A percentile compares a stretch with the other conserved stretches of the same genome.
Evolutionary conservation across 1,140 invertebrate species (phyloP).

Genomic region (Formica exsecta): DNA sequence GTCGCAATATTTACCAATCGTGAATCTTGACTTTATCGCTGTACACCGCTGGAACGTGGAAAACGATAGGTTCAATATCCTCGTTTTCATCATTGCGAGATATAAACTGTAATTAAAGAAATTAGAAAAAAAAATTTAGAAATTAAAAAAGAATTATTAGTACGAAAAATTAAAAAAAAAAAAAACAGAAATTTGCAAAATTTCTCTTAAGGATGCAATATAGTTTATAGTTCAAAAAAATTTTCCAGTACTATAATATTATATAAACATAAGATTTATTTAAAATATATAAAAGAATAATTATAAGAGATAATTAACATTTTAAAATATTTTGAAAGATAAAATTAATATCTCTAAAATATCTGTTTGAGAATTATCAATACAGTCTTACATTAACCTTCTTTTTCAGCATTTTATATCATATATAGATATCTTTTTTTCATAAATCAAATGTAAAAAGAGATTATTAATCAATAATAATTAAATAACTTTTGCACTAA

Average conservation of each 20-base stretch:
- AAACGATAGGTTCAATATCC: constrained; percentile 50
- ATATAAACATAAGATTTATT: neutral
- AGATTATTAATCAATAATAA: neutral
- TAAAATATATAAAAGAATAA: neutral
- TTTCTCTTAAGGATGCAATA: neutral
- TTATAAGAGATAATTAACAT: neutral
- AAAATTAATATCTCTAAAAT: constrained; percentile 12
- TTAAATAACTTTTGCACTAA: constrained; percentile 7
- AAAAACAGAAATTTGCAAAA: neutral
- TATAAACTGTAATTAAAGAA: constrained; percentile 61
- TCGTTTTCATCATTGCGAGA: constrained; percentile 47
- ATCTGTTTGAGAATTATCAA: neutral
- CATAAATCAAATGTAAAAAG: constrained; percentile 5
- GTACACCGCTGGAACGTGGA: constrained; percentile 62
- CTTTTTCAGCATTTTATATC: constrained; percentile 38
- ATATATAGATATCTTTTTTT: neutral
- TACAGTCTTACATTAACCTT: constrained; percentile 39
- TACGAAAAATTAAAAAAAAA: neutral
- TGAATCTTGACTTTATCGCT: constrained; percentile 77
- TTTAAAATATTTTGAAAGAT: neutral
- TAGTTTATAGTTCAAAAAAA: neutral
- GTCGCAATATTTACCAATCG: constrained; percentile 68
- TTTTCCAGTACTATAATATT: neutral
- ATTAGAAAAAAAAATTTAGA: too few relatives aligned
- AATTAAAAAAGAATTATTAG: neutral